Conservation (phyloP, 2,113 vertebrate species). For the Eurystomus gularis region DNA sequence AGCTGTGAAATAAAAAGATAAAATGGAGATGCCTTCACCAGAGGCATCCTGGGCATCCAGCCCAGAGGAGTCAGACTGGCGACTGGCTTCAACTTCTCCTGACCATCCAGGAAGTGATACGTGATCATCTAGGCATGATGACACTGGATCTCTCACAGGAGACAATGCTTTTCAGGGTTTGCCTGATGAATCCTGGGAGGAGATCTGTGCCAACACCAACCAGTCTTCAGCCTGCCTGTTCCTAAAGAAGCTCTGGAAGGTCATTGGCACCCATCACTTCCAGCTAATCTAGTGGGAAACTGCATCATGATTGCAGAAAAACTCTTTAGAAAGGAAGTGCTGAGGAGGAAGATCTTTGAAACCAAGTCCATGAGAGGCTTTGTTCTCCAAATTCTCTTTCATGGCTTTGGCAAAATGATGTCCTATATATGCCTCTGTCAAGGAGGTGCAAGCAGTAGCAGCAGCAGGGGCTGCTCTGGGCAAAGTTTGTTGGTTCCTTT, state of each 20-base stretch:
- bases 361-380: not conserved
- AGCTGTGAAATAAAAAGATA: not conserved
- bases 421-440: not conserved
- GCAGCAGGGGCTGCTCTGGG: not conserved
- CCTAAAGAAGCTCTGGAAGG: not conserved
- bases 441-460: not conserved
- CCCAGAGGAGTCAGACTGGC: not conserved
- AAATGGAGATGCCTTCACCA: not conserved
- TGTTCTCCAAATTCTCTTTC: not conserved
- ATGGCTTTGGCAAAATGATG: not conserved
- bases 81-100: not conserved
- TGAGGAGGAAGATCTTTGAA: not conserved
- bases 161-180: accelerated
- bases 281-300: not conserved
- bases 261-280: not conserved
- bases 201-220: not conserved
- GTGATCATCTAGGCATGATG: not conserved
- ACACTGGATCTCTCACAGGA: accelerated
- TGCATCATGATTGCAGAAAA: not conserved
- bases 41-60: not conserved
- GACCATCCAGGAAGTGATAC: not conserved
- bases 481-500: not conserved
- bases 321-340: not conserved
- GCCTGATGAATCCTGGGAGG: not conserved
- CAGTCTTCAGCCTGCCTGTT: not conserved